Evolutionary conservation across 1,140 invertebrate genomes (phyloP), one percentile per base, ranked within the genome.

Genomic region (Ylistrum balloti): DNA sequence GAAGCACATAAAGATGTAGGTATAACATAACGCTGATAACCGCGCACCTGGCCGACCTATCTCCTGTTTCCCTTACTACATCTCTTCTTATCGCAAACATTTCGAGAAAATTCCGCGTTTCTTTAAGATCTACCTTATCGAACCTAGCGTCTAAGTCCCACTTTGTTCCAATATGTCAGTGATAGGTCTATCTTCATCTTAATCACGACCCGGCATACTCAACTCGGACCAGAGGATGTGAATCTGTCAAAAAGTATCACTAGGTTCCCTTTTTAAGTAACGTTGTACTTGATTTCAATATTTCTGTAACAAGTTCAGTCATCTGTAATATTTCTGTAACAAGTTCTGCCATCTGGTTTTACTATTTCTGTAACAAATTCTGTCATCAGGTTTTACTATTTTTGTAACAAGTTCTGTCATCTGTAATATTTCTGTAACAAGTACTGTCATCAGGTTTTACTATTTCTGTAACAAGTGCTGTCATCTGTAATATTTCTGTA

Each of bases 101-200:
- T 74, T 74, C 56, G 11, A 5, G 56, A 74, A 74, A 74, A 74
- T 74, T 5, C 22, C 56, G 17, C 41, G 41, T 13, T 45, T 9
- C 41, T 45, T 45, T 17, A 17, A 74, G 56, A 74, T 74, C 1
- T n/a, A 9, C 22, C 22, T 74, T 74, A 74, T 74, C 56, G 22
- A 1, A 11, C n/a, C n/a, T 28, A 1, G 22, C n/a, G 5, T n/a
- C 22, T 74, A 74, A 74, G 28, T 74, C 56, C 56, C 22, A 74
- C 56, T 74, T 74, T 74, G 56, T 74, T 74, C 56, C 56, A 74
- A 74, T 74, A n/a, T 74, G 56, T 74, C 56, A 74, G 56, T 28
- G n/a, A n/a, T 74, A 74, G 10, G 41, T 45, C 9, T 74, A 74
- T 74, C 56, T 74, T 28, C 56, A 74, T 74, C 56, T 28, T n/a